A percentile compares a stretch with the other conserved stretches of the same genome.
These are phyloP conservation scores for Oncorhynchus kisutch DNA, from an alignment of 2,113 vertebrate species.

Conservation along the genomic window DNA sequence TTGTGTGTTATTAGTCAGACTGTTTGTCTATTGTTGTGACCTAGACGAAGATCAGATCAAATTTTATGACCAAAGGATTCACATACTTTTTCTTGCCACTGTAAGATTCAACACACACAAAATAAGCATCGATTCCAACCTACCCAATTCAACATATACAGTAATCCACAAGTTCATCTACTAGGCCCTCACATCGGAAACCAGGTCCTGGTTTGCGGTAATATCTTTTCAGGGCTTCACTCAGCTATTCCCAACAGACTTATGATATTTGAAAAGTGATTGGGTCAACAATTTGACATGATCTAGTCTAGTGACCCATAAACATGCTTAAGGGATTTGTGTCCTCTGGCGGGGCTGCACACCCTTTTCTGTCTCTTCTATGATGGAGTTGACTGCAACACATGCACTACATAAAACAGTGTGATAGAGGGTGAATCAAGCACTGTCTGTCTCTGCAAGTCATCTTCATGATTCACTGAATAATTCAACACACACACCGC, in stretches of 20 bases:
- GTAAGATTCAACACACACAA: not conserved
- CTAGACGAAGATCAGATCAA: too few relatives aligned
- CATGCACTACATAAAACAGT: conserved; percentile 58
- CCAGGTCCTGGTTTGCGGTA: not conserved
- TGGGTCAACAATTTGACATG: conserved; percentile 60
- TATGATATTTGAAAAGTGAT: conserved; percentile 58
- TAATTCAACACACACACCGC: conserved; percentile 56
- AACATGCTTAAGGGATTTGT: conserved; percentile 53
- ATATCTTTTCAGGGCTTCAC: not conserved
- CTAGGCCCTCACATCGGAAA: not conserved
- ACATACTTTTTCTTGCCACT: too few relatives aligned
- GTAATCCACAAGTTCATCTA: too few relatives aligned
- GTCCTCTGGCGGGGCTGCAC: conserved; percentile 49
- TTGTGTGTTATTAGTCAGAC: too few relatives aligned
- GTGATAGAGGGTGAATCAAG: conserved; percentile 57
- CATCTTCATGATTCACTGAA: conserved; percentile 59
- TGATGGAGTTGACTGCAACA: conserved; percentile 50
- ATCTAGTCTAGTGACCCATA: conserved; percentile 61
- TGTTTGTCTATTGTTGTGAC: too few relatives aligned
- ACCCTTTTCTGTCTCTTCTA: conserved; percentile 61
- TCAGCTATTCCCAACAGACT: conserved; percentile 34
- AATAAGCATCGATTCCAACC: not conserved
- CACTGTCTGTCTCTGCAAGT: conserved; percentile 45
- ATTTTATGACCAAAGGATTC: too few relatives aligned
- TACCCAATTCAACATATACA: too few relatives aligned